Evolutionary conservation across 2,797 vertebrate genomes (phyloP), one percentile per base, ranked within the genome.

Genomic region (Neosalanx taihuensis): DNA sequence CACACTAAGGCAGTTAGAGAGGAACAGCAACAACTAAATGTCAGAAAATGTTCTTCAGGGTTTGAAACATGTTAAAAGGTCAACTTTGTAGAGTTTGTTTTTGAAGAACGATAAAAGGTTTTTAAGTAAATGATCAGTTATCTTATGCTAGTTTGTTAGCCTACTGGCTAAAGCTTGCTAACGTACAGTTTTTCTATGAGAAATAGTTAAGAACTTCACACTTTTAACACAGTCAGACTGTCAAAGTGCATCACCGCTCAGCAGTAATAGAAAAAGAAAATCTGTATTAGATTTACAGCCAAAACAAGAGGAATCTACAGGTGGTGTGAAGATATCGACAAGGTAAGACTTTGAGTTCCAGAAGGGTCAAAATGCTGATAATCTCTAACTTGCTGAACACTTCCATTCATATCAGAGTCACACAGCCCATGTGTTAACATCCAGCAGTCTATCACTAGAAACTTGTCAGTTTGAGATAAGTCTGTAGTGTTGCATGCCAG

Each of bases 1-100:
- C 67, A 67, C 58, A 64, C 15, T 56, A 82, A 87, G 87, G 86
- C 82, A 33, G 64, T 37, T 13, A 72, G 33, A 4, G 5, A 3
- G 7, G n/a, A 59, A 73, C 65, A 23, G 5, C 3, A 10, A 20
- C 18, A 64, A 20, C 23, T 15, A 15, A 12, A 7, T 61, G 59
- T 61, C 57, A 59, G n/a, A 26, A 20, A 15, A 10, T 2, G 18
- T 53, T 17, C 51, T 41, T 37, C 37, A 7, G 12, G 37, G 51
- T 53, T 53, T n/a, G 51, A 53, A 53, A n/a, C 51, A 53, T n/a
- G 17, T 53, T 53, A n/a, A n/a, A 53, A 53, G 18, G 51, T 17
- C 17, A 53, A 53, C 51, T 53, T 53, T 53, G 18, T 17, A 53
- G 15, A 53, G 51, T 53, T 53, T 53, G 51, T 17, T 53, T 53